Conservation (phyloP, 2,113 vertebrate genomes). For the Antennarius striatus region DNA sequence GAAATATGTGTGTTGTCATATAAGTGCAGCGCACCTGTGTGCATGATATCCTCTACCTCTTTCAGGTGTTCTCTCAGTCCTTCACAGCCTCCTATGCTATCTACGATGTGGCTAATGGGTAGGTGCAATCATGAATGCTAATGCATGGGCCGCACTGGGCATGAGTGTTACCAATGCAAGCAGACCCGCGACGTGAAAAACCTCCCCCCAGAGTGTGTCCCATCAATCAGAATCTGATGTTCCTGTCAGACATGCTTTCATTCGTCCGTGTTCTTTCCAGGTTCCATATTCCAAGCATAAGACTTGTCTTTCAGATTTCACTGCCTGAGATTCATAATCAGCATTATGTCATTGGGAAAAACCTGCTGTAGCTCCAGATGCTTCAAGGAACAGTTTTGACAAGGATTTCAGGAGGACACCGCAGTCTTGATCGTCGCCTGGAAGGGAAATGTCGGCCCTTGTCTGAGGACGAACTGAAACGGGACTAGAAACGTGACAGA, state of each 20-base stretch:
- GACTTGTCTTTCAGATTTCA: slow-evolving; percentile 49
- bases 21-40: slow-evolving; percentile 59
- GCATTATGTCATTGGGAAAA: slow-evolving; percentile 35
- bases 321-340: slow-evolving; percentile 63
- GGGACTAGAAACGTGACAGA: slow-evolving; percentile 15
- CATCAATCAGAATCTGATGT: slow-evolving; percentile 58
- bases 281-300: slow-evolving; percentile 25
- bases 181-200: slow-evolving; percentile 49
- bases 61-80: slow-evolving; percentile 85
- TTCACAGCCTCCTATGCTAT: slow-evolving; percentile 83
- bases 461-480: slow-evolving; percentile 7
- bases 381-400: slow-evolving; percentile 27
- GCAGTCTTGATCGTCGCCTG: slow-evolving; percentile 37
- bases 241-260: slow-evolving; percentile 59
- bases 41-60: slow-evolving; percentile 78
- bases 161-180: slow-evolving; percentile 71
- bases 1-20: slow-evolving; percentile 43
- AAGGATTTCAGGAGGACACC: slow-evolving; percentile 36
- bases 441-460: slow-evolving; percentile 59
- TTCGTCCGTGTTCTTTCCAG: slow-evolving; percentile 53
- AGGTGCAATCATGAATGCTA: slow-evolving; percentile 75
- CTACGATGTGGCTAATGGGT: slow-evolving; percentile 83
- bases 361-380: slow-evolving; percentile 33
- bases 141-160: slow-evolving; percentile 81
- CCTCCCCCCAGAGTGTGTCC: slow-evolving; percentile 42